These are phyloP conservation scores for Lasioglossum zephyrum DNA, from an alignment of 2,888 invertebrate species.

Conservation along the genomic window DNA sequence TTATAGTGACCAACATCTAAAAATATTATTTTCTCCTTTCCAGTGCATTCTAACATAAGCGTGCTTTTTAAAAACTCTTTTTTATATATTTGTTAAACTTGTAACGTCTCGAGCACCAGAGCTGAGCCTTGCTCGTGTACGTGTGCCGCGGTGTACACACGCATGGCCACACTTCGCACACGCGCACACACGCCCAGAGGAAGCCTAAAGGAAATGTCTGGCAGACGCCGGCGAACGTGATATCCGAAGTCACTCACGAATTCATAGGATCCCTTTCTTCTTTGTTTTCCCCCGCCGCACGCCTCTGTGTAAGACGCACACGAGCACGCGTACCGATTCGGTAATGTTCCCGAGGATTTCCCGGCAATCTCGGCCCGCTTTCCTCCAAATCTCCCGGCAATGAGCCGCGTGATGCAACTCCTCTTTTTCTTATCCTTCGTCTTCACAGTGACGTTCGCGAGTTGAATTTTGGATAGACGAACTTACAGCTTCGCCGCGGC, in stretches of 20 bases:
- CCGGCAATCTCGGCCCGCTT: conserved; percentile 56
- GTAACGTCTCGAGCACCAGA: neutral
- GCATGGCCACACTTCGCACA: neutral
- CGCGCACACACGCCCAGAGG: conserved; percentile 18
- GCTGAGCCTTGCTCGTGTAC: neutral
- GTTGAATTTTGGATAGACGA: conserved; percentile 42
- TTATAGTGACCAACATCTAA: no score
- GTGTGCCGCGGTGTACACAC: neutral
- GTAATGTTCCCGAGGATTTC: conserved; percentile 64
- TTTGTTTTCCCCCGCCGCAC: conserved; percentile 55
- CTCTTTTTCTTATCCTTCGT: conserved; percentile 17
- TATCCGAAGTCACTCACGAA: conserved; percentile 73
- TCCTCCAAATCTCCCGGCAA: conserved; percentile 64
- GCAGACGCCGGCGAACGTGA: conserved; percentile 68
- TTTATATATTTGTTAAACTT: neutral
- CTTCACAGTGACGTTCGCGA: conserved; percentile 33
- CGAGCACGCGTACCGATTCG: conserved; percentile 66
- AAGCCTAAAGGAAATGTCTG: conserved; percentile 64
- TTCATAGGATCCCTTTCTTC: conserved; percentile 67
- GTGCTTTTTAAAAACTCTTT: no score
- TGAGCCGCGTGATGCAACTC: conserved; percentile 56
- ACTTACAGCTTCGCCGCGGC: neutral
- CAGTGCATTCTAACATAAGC: no score
- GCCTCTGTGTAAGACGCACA: conserved; percentile 58
- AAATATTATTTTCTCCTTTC: no score